Percentiles rank a stretch among this genome's conserved stretches.
phyloP scores from a whole-genome alignment of 2,113 vertebrate species.

The Tor tambroides region DNA sequence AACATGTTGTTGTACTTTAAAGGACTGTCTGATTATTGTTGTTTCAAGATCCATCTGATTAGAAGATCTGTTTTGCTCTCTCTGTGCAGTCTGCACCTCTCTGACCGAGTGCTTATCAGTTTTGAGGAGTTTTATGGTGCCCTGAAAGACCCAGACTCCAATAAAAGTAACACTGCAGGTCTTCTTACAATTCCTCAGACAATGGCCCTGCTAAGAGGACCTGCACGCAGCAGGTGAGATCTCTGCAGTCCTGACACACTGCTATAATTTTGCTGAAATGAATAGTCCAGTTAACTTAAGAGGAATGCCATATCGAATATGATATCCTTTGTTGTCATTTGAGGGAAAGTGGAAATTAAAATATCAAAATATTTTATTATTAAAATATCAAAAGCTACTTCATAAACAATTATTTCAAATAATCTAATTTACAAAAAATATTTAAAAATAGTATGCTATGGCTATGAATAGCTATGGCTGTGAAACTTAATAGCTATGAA shows the following conservation, averaged over 20 bases:
- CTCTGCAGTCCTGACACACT: background rate
- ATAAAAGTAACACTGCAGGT: constrained; percentile 18
- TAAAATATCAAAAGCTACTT: background rate
- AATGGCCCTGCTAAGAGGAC: constrained; percentile 61
- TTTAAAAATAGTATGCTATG: no score
- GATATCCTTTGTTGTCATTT: background rate
- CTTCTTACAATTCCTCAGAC: constrained; percentile 52
- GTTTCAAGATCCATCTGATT: background rate
- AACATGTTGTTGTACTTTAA: background rate
- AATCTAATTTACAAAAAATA: background rate
- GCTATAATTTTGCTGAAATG: background rate
- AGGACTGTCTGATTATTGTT: background rate
- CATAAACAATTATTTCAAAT: background rate
- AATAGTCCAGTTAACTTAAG: background rate
- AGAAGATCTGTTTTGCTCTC: background rate
- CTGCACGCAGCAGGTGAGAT: constrained; percentile 53
- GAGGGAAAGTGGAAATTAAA: background rate
- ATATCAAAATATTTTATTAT: background rate
- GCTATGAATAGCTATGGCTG: no score
- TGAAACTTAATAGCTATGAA: no score
- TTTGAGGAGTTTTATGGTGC: constrained; percentile 61
- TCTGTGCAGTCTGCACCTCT: constrained; percentile 58
- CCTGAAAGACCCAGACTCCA: constrained; percentile 38
- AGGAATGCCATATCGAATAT: background rate
- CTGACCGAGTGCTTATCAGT: constrained; percentile 57